Base-by-base conservation (phyloP, 2,797 vertebrate species). In the Taenioides sp. region DNA sequence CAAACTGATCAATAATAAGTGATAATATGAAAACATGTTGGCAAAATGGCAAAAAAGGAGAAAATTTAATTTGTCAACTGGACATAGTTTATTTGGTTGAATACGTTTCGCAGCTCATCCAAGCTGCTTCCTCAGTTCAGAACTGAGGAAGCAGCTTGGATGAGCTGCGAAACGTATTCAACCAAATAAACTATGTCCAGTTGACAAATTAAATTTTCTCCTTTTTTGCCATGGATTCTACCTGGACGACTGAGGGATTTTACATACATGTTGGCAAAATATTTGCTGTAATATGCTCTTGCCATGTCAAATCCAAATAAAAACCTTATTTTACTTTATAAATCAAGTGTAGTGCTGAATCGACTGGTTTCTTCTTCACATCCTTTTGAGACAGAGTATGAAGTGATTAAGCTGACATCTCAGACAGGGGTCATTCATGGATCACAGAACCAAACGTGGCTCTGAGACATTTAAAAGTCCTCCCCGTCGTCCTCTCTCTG, bases 401-500 rank as follows among this genome's bases (percentile, higher is more conserved):
- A 17, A 11, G 23, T 73, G 47, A 68, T 76, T 76, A 76, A 76
- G 72, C 57, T 54, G 20, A 80, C 74, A 70, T 75, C 37, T 57
- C 70, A 71, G 65, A 77, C 76, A 40, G 2, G 2, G 49, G 40
- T 72, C 49, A 25, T 75, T 72, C 59, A 64, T 49, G 37, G 61
- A 80, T 83, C 63, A 16, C 47, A 74, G 58, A 70, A 58, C 72
- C 47, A 84, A 77, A 58, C 63, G 72, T 52, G n/a, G 71, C 50
- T 34, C 75, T 67, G 55, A 79, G 80, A 76, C 69, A 75, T 67
- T 70, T n/a, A n/a, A 78, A 85, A 66, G 78, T 58, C 73, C 55
- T 71, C 59, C 57, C 84, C 72, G 28, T 80, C 74, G 74, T 84
- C 83, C 84, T 86, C 82, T 70, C 54, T 72, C 18, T 34, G n/a